Base-by-base conservation (phyloP, 2,888 invertebrate genomes). In the Tryphoninae sp. region DNA sequence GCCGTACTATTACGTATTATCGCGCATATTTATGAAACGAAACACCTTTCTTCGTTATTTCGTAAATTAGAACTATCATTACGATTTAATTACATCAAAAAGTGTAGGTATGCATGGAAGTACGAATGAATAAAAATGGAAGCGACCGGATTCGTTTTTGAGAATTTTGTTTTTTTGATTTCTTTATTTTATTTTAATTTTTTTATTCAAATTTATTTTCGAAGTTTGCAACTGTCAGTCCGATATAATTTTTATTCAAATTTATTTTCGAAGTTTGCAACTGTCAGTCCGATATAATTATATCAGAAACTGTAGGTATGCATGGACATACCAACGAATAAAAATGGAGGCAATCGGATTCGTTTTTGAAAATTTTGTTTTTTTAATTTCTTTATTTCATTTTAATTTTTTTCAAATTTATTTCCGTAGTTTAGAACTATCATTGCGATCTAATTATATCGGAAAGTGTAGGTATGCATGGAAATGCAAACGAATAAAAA, bases 261-360 rank as follows among this genome's bases (percentile, higher is more conserved):
- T 2, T 23, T 23, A 23, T 2, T 23, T 23, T 23, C 23, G 23
- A 1, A n/a, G n/a, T n/a, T n/a, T n/a, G n/a, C n/a, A 11, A 45
- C 45, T 9, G 13, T 11, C 7, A 11, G 13, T 45, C 2, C 9
- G 45, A 45, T 13, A 0, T 45, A 45, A 45, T 13, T 71, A 59
- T 42, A 75, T 72, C 22, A 61, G 22, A 42, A 51, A 11, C 19
- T 40, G 58, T 49, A 51, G 8, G 26, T 40, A 64, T 49, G 49
- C 42, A 42, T 42, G 6, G 42, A 40, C 9, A 40, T 69, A 33
- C 16, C 19, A 33, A 53, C 8, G 8, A 33, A 13, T 19, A 16
- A 9, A 11, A 61, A 11, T 11, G 13, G 3, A 13, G 11, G 1
- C 9, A 3, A 45, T 0, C 2, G 13, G 3, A 45, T 3, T 13